phyloP scores from a whole-genome alignment of 2,113 vertebrate genomes.

The Thalassarche chlororhynchos region DNA sequence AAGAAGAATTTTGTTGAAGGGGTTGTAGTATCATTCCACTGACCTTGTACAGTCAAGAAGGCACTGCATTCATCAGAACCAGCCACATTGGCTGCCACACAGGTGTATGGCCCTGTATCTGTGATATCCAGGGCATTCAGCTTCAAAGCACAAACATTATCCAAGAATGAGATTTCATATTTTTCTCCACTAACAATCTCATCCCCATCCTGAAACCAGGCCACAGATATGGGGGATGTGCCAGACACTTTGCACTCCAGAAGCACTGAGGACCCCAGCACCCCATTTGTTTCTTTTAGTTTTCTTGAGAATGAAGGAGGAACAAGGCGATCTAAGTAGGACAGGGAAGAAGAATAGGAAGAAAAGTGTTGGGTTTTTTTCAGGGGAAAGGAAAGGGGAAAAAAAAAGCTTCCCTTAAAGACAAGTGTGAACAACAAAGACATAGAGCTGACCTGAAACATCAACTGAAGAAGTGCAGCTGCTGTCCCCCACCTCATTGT shows the following conservation, averaged over 20 bases:
- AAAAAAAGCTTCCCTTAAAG: background rate
- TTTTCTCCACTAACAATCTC: constrained; percentile 89
- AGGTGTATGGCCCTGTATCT: constrained; percentile 88
- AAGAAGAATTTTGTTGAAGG: background rate
- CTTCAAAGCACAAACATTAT: constrained; percentile 89
- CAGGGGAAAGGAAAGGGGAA: background rate
- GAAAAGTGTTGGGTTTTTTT: background rate
- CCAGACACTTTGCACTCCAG: constrained; percentile 95
- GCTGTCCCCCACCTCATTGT: constrained; percentile 95
- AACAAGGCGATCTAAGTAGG: constrained; percentile 87
- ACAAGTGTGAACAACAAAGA: background rate
- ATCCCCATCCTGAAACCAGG: constrained; percentile 90
- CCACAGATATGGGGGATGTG: constrained; percentile 88
- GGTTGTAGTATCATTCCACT: constrained; percentile 60
- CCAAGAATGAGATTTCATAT: constrained; percentile 85
- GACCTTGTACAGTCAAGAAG: constrained; percentile 91
- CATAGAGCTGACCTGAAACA: constrained; percentile 86
- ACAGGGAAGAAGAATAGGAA: constrained; percentile 41
- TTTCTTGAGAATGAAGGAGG: constrained; percentile 92
- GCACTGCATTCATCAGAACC: constrained; percentile 89
- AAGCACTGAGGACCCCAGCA: constrained; percentile 80
- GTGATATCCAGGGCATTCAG: constrained; percentile 83
- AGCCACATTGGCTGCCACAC: constrained; percentile 88
- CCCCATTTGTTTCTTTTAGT: constrained; percentile 83
- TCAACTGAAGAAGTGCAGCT: constrained; percentile 90